Percentiles rank a stretch among this genome's conserved stretches.
Conservation (phyloP, 2,888 invertebrate species). For the Frankliniella intonsa region DNA sequence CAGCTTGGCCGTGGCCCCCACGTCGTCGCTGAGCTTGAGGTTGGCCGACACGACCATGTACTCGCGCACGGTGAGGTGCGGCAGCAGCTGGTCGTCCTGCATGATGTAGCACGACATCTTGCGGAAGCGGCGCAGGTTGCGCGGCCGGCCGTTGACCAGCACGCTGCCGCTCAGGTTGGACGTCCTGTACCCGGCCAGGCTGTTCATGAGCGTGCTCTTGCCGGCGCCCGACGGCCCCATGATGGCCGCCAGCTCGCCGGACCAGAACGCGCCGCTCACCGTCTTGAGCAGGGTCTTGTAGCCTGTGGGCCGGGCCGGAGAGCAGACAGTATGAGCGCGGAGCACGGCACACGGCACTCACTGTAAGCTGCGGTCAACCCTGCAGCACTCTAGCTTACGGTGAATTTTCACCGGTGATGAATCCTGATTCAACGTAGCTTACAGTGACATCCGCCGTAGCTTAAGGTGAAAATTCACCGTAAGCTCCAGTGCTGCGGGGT, state of each 20-base stretch:
- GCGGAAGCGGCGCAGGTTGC: conserved; percentile 81
- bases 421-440: too few species aligned
- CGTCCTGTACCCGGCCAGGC: conserved; percentile 62
- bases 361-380: too few species aligned
- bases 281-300: conserved; percentile 83
- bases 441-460: too few species aligned
- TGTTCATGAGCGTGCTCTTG: conserved; percentile 48
- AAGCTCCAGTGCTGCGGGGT: too few species aligned
- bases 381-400: too few species aligned
- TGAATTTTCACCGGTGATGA: too few species aligned
- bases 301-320: conserved; percentile 45
- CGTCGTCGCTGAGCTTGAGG: conserved; percentile 61
- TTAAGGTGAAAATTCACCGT: too few species aligned
- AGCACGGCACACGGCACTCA: too few species aligned
- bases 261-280: conserved; percentile 81
- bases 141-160: conserved; percentile 78
- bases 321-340: too few species aligned
- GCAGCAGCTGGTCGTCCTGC: conserved; percentile 87
- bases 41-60: conserved; percentile 92
- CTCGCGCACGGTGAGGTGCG: conserved; percentile 85
- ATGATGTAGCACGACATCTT: conserved; percentile 95
- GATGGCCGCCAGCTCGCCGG: conserved; percentile 89
- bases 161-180: conserved; percentile 81
- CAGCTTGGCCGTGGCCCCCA: not conserved
- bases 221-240: conserved; percentile 90